Evolutionary conservation across 2,113 vertebrate genomes (phyloP).

Genomic region (Triplophysa siluroides): DNA sequence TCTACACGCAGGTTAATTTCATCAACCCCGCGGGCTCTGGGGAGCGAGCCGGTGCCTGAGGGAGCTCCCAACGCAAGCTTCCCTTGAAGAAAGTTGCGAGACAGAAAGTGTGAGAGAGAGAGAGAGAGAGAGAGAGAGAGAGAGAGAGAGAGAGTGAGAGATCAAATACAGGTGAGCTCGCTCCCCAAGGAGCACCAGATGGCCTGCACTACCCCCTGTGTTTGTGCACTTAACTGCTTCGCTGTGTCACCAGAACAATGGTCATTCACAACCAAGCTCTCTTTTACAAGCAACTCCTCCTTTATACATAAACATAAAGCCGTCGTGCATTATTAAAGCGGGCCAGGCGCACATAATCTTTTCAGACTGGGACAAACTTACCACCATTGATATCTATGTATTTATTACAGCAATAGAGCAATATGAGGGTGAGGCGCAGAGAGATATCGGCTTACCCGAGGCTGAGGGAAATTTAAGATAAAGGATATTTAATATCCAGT

Average conservation of each 20-base stretch:
- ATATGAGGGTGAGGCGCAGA: slow-evolving; percentile 74
- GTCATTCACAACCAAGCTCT: slow-evolving; percentile 36
- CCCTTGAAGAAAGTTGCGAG: slow-evolving; percentile 68
- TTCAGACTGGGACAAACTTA: slow-evolving; percentile 77
- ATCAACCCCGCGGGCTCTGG: slow-evolving; percentile 68
- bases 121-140: background rate
- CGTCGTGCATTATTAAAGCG: slow-evolving; percentile 61
- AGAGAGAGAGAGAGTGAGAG: slow-evolving; percentile 36
- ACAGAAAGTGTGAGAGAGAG: slow-evolving; percentile 24
- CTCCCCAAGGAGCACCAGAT: slow-evolving; percentile 60
- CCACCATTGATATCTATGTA: slow-evolving; percentile 79
- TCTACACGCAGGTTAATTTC: slow-evolving; percentile 71
- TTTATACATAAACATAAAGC: slow-evolving; percentile 67
- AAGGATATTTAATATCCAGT: slow-evolving; percentile 85
- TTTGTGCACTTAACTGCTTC: slow-evolving; percentile 27
- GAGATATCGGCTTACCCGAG: slow-evolving; percentile 81
- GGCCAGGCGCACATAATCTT: slow-evolving; percentile 70
- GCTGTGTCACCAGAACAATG: slow-evolving; percentile 42
- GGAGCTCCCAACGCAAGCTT: slow-evolving; percentile 50
- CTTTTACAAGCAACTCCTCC: slow-evolving; percentile 43
- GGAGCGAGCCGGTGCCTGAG: slow-evolving; percentile 66
- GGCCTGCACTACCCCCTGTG: slow-evolving; percentile 57
- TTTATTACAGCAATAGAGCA: slow-evolving; percentile 78
- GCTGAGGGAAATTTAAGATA: slow-evolving; percentile 78
- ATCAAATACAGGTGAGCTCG: slow-evolving; percentile 57